Evolutionary conservation across 2,797 vertebrate species (phyloP).

Genomic region (Echeneis naucrates): DNA sequence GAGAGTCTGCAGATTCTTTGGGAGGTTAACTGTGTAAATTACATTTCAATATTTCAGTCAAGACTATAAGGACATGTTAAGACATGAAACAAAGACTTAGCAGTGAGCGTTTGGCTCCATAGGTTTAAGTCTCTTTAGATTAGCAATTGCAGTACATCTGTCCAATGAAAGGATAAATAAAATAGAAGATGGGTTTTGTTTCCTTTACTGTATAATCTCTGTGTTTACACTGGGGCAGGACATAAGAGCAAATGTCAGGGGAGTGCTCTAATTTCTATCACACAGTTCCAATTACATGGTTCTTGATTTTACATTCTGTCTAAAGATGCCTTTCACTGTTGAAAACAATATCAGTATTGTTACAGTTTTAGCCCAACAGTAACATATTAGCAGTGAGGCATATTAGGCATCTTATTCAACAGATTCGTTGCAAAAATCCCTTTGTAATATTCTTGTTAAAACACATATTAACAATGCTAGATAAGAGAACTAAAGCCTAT

Average conservation of each 20-base stretch:
- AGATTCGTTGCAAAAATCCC: not conserved
- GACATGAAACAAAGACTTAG: not conserved
- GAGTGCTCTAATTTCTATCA: not conserved
- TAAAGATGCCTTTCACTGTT: not conserved
- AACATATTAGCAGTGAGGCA: not conserved
- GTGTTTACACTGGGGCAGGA: slow-evolving; percentile 21
- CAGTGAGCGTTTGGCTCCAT: not conserved
- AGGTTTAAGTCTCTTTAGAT: not conserved
- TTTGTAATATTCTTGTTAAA: not conserved
- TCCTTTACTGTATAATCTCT: slow-evolving; percentile 12
- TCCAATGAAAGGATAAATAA: slow-evolving; percentile 3
- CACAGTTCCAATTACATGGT: not conserved
- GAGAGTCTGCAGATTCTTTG: slow-evolving; percentile 86
- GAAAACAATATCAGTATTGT: no score
- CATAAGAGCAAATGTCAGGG: slow-evolving; percentile 19
- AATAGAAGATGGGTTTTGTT: not conserved
- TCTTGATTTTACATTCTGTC: not conserved
- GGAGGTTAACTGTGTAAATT: slow-evolving; percentile 82
- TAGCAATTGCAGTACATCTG: not conserved
- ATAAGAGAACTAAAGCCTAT: no score
- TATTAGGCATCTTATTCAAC: not conserved
- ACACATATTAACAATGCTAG: not conserved
- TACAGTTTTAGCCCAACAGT: no score
- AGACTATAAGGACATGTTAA: no score
- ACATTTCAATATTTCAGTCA: no score